Conservation (phyloP, 2,797 vertebrate species). For the Sebastolobus alascanus region DNA sequence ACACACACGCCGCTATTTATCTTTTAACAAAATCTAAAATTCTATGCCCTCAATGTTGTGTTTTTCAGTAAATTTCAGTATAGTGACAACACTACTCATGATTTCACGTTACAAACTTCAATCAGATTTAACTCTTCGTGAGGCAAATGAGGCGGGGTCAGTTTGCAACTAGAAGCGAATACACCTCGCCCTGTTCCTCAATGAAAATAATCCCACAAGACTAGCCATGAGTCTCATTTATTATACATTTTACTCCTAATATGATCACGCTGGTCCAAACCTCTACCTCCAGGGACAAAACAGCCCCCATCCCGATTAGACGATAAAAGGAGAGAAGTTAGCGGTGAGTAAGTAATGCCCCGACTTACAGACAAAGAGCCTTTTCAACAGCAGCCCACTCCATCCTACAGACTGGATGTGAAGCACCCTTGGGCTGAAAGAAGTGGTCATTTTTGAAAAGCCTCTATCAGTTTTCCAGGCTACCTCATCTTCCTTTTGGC, state of each 20-base stretch:
- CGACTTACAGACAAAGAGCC: slow-evolving; percentile 17
- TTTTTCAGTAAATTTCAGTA: no score
- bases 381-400: slow-evolving; percentile 30
- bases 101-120: slow-evolving; percentile 7
- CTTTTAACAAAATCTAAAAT: no score
- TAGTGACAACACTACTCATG: background rate
- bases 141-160: background rate
- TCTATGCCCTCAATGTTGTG: no score
- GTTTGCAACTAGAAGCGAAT: background rate
- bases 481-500: slow-evolving; percentile 16
- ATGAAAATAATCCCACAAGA: background rate
- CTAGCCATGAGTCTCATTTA: background rate
- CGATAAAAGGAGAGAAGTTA: background rate
- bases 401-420: slow-evolving; percentile 14
- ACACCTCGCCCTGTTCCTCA: background rate
- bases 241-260: slow-evolving; percentile 23
- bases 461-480: background rate
- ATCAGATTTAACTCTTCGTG: background rate
- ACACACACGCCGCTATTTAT: no score
- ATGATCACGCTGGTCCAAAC: background rate
- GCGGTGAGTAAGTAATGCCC: background rate
- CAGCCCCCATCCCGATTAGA: slow-evolving; percentile 5
- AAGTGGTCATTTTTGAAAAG: slow-evolving; percentile 21
- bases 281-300: slow-evolving; percentile 22
- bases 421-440: slow-evolving; percentile 7